Base-by-base conservation (phyloP, 2,113 vertebrate species). In the Bos indicus region DNA sequence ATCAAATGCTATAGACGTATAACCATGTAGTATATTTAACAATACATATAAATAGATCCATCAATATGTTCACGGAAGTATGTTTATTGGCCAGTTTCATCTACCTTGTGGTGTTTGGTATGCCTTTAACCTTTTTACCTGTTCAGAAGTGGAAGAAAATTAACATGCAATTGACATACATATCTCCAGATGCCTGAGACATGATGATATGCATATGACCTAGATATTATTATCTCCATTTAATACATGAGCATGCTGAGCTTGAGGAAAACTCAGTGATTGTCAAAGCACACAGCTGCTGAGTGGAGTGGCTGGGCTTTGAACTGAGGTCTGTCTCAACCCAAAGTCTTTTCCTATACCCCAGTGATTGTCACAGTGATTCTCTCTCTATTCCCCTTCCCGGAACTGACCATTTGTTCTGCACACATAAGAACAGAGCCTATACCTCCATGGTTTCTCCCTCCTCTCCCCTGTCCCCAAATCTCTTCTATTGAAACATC, bases 311-410 rank as follows among this genome's bases (percentile, higher is more conserved):
- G 40, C 48, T 67, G 67, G 33, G 77, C 48, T 96, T 51, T 86
- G 77, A 93, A 95, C 40, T 54, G 52, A 93, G 81, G 15, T 85
- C 26, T 71, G 19, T 46, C 82, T 94, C 43, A 8, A 36, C 25
- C 57, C 0, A 10, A 60, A 88, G 25, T 46, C 67, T 56, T 60
- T 91, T 62, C 56, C 7, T 52, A 15, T 0, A 2, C 77, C 15
- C 30, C 74, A 64, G 1, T 17, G 30, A 92, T 25, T 43, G n/a
- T 14, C 28, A 86, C 1, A n/a, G 57, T 19, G 16, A 23, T 83
- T 30, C 1, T 0, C 2, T 23, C 3, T 17, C 36, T 15, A n/a
- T 6, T 81, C 48, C 19, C 21, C 7, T 64, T 26, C 23, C 16
- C 26, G 80, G 16, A 16, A 4, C 2, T 43, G 33, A 19, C 23